Conservation (phyloP, 2,888 invertebrate species). For the Eutolmus rufibarbis region DNA sequence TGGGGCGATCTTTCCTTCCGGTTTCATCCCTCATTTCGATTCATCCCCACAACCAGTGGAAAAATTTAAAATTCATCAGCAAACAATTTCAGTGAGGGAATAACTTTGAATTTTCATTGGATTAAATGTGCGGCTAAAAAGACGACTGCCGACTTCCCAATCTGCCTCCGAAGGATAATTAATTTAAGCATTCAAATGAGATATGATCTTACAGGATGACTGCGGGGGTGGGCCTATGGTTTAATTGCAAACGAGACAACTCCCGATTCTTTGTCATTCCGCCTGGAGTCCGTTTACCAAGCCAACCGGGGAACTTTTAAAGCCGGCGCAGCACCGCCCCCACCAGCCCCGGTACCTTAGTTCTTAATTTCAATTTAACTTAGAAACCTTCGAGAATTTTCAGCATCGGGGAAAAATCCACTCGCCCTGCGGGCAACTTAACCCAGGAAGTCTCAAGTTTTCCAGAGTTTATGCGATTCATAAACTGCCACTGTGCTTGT, state of each 20-base stretch:
- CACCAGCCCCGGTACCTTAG: background rate
- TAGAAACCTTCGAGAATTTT: background rate
- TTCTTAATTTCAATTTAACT: slow-evolving; percentile 17
- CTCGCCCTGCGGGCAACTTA: background rate
- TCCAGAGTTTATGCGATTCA: slow-evolving; percentile 11
- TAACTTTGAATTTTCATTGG: slow-evolving; percentile 40
- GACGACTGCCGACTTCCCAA: background rate
- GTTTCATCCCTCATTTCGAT: background rate
- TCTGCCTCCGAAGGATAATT: slow-evolving; percentile 38
- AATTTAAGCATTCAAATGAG: slow-evolving; percentile 46
- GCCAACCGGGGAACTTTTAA: background rate
- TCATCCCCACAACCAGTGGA: background rate
- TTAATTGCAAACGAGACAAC: slow-evolving; percentile 27
- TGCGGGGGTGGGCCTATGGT: background rate
- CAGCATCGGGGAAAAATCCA: background rate
- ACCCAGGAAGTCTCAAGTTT: slow-evolving; percentile 3
- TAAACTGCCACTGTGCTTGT: slow-evolving; percentile 1
- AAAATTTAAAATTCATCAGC: slow-evolving; percentile 38
- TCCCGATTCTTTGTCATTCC: slow-evolving; percentile 7
- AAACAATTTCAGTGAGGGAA: slow-evolving; percentile 28
- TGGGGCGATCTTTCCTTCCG: background rate
- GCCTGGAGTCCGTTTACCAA: background rate
- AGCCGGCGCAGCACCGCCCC: background rate
- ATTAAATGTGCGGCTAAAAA: slow-evolving; percentile 22
- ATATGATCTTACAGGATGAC: background rate